phyloP scores from a whole-genome alignment of 2,113 vertebrate genomes.

The Gymnocephalus cernua region DNA sequence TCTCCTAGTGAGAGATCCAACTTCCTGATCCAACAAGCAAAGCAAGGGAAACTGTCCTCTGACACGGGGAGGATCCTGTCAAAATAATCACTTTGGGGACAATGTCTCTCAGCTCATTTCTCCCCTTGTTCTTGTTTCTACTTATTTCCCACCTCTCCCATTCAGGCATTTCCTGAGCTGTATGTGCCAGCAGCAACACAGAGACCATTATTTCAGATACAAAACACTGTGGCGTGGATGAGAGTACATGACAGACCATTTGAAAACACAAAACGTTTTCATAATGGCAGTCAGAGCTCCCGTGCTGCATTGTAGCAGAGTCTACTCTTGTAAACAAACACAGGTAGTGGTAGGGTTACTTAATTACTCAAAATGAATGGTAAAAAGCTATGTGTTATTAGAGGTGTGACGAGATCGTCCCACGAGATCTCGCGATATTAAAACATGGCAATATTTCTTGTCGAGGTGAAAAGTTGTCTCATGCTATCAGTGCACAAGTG shows the following conservation, averaged over 20 bases:
- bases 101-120: constrained; percentile 59
- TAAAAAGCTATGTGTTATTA: background rate
- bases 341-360: background rate
- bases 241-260: constrained; percentile 45
- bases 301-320: constrained; percentile 24
- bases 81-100: constrained; percentile 70
- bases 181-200: constrained; percentile 69
- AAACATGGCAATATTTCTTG: too few relatives aligned
- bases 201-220: constrained; percentile 65
- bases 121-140: constrained; percentile 59
- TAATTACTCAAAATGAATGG: background rate
- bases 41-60: constrained; percentile 57
- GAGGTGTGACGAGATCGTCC: too few relatives aligned
- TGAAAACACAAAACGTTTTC: constrained; percentile 44
- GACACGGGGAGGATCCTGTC: constrained; percentile 73
- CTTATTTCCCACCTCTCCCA: constrained; percentile 78
- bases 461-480: too few relatives aligned
- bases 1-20: constrained; percentile 42
- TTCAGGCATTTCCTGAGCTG: constrained; percentile 80
- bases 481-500: too few relatives aligned
- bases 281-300: constrained; percentile 1
- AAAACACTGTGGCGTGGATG: constrained; percentile 49
- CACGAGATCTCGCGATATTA: too few relatives aligned
- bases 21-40: constrained; percentile 59
- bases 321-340: constrained; percentile 19